Evolutionary conservation across 2,113 vertebrate genomes (phyloP).

Genomic region (Mobula hypostoma): DNA sequence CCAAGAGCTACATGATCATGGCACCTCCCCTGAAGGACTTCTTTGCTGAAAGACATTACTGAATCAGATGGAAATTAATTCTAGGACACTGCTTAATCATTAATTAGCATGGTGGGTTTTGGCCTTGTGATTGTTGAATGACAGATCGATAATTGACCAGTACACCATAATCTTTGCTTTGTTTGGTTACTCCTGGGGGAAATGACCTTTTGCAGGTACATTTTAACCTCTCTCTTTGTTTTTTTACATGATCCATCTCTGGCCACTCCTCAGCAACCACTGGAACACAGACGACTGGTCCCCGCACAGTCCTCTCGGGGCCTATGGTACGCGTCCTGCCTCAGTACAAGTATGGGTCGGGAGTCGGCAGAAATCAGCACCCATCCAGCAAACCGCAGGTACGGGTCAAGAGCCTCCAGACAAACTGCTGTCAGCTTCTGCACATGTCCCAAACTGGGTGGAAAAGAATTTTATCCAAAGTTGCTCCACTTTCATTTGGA

Average conservation of each 20-base stretch:
- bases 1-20: too few relatives aligned
- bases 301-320: conserved; percentile 51
- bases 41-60: not conserved
- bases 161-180: not conserved
- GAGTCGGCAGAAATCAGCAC: conserved; percentile 60
- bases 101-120: not conserved
- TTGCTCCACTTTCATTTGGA: not conserved
- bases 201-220: not conserved
- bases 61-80: not conserved
- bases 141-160: not conserved
- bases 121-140: too few relatives aligned
- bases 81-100: not conserved
- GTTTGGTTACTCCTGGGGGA: not conserved
- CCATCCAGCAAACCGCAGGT: conserved; percentile 65
- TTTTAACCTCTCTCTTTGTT: not conserved
- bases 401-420: not conserved
- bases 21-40: too few relatives aligned
- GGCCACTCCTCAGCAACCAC: conserved; percentile 66
- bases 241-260: not conserved
- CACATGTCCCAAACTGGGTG: not conserved
- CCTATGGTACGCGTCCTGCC: conserved; percentile 46
- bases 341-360: conserved; percentile 72
- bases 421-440: not conserved
- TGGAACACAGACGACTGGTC: conserved; percentile 78
- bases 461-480: not conserved